These are phyloP conservation scores for Calidris pygmaea DNA, from an alignment of 2,113 vertebrate species.

Conservation along the genomic window DNA sequence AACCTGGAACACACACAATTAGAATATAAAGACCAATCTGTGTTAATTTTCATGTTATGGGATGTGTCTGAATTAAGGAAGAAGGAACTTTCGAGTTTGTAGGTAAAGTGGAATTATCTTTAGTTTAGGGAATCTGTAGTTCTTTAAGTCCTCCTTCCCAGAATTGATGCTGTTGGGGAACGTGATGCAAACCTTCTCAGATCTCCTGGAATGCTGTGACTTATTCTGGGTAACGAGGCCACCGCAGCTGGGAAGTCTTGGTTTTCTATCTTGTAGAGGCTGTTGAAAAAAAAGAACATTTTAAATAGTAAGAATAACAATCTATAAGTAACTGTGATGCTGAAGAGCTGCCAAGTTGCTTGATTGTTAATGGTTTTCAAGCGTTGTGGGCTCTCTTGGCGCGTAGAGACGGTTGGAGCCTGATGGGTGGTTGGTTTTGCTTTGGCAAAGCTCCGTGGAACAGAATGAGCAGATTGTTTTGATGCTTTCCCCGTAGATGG, in stretches of 20 bases:
- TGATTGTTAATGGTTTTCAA: not conserved
- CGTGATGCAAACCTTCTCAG: not conserved
- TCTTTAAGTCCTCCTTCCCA: not conserved
- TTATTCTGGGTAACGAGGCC: not conserved
- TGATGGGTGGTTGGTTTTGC: not conserved
- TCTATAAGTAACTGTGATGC: not conserved
- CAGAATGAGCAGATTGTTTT: not conserved
- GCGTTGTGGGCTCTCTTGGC: not conserved
- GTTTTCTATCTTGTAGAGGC: not conserved
- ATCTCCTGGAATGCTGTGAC: accelerated
- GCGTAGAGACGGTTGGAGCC: accelerated
- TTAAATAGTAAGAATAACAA: not conserved
- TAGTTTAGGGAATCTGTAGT: not conserved
- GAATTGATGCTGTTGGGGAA: not conserved
- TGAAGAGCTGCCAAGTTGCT: not conserved
- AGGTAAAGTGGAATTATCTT: not conserved
- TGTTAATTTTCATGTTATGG: accelerated
- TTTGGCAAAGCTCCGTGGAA: accelerated
- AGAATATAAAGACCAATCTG: not conserved
- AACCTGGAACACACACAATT: not conserved
- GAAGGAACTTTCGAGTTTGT: not conserved
- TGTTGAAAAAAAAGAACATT: accelerated
- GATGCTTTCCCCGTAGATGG: slow-evolving; percentile 81
- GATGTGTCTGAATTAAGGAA: not conserved
- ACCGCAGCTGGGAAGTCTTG: accelerated